Evolutionary conservation across 2,113 vertebrate species (phyloP), one percentile per base, ranked within the genome.

Genomic region (Progne subis): DNA sequence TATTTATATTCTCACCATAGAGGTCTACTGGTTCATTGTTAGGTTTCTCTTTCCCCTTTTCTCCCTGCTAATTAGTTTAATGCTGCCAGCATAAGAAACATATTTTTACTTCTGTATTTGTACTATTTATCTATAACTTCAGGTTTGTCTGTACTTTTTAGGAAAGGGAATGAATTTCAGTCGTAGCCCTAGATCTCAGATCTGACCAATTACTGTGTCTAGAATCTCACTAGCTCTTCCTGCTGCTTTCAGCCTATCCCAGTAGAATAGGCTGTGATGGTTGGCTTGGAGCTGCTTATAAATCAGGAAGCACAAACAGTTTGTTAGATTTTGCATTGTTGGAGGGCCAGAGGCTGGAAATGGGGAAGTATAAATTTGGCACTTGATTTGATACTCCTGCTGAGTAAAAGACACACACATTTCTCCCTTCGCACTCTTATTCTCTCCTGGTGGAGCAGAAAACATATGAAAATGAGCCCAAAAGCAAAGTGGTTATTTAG

Each of bases 281-380:
- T 4, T 88, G 57, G 16, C 25, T 86, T 60, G 63, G 37, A 89
- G 47, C 44, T 57, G 41, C 50, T 75, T 43, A 5, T 28, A 11
- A 11, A 29, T 31, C 32, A 50, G 44, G 39, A 71, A 76, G 43
- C 57, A 44, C 21, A 12, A 3, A 4, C 12, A 12, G 6, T 70
- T 80, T 24, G 34, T 46, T 81, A 46, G 43, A 56, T 74, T 59
- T 86, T 63, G 20, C 34, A 15, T 52, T 28, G 2, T 49, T 83
- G 29, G 43, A 81, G 44, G 53, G 50, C 31, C 46, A 71, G n/a
- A 71, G 64, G 24, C 57, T 82, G 67, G 21, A 79, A 68, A 44
- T 15, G 13, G 18, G 18, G 28, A 8, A 0, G 0, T 52, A 6
- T 44, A 29, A 44, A 52, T 82, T 52, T 75, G 44, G 4, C 47